These are phyloP conservation scores for Stomatorhinus walkeri DNA, from an alignment of 2,797 vertebrate genomes.

Conservation along the genomic window DNA sequence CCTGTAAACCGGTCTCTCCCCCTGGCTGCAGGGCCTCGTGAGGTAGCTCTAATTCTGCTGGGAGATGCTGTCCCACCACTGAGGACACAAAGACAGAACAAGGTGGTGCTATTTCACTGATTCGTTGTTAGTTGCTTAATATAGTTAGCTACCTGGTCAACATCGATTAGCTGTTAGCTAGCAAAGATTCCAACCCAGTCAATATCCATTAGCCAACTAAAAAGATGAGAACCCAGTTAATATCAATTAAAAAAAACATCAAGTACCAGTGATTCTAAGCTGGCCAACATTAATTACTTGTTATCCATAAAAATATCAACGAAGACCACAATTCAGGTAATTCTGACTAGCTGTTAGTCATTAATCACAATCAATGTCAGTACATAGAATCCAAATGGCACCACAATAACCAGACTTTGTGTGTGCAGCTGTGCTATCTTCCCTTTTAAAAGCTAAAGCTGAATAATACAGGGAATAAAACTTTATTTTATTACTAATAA, in stretches of 20 bases:
- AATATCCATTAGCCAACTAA: neutral
- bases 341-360: neutral
- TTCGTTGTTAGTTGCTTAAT: neutral
- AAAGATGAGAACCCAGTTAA: neutral
- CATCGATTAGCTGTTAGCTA: neutral
- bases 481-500: neutral
- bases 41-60: slow-evolving; percentile 58
- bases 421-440: neutral
- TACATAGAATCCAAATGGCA: neutral
- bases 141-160: neutral
- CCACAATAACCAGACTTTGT: neutral
- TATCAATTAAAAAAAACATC: neutral
- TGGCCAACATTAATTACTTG: neutral
- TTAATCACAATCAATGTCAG: neutral
- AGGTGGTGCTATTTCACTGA: neutral
- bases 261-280: neutral
- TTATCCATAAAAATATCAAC: neutral
- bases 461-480: neutral
- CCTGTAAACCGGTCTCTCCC: slow-evolving; percentile 81
- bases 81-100: slow-evolving; percentile 18
- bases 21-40: slow-evolving; percentile 55
- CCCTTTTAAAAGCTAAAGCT: neutral
- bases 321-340: neutral
- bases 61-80: slow-evolving; percentile 80
- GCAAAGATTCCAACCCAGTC: neutral